These are phyloP conservation scores for Sterna hirundo DNA, from an alignment of 2,113 vertebrate genomes.

Conservation along the genomic window DNA sequence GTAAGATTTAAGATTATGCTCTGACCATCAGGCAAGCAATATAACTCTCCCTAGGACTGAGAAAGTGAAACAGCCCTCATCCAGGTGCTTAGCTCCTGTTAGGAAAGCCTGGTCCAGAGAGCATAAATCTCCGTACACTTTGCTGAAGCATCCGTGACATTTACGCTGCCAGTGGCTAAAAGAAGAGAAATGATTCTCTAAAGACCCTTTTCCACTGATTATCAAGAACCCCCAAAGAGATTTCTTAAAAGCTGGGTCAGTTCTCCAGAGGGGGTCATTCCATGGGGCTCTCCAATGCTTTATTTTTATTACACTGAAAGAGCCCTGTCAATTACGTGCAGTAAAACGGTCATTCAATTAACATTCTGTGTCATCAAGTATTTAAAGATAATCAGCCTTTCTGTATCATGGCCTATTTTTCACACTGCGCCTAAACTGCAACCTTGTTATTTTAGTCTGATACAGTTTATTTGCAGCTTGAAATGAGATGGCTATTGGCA, in stretches of 20 bases:
- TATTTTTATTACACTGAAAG: conserved; percentile 15
- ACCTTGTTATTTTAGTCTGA: neutral
- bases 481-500: neutral
- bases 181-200: conserved; percentile 26
- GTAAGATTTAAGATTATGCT: conserved; percentile 6
- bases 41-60: neutral
- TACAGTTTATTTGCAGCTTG: neutral
- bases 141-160: conserved; percentile 13
- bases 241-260: conserved; percentile 4
- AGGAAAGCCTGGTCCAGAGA: neutral
- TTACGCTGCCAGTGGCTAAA: conserved; percentile 25
- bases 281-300: neutral
- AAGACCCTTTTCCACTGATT: neutral
- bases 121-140: neutral
- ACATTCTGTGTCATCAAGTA: neutral
- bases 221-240: neutral
- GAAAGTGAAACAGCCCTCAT: neutral
- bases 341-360: neutral
- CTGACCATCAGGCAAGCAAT: neutral
- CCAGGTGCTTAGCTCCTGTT: neutral
- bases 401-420: neutral
- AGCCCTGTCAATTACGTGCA: neutral
- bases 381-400: conserved; percentile 18
- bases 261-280: neutral
- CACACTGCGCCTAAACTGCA: neutral